Evolutionary conservation across 2,113 vertebrate genomes (phyloP).

Genomic region (Anoura caudifer): DNA sequence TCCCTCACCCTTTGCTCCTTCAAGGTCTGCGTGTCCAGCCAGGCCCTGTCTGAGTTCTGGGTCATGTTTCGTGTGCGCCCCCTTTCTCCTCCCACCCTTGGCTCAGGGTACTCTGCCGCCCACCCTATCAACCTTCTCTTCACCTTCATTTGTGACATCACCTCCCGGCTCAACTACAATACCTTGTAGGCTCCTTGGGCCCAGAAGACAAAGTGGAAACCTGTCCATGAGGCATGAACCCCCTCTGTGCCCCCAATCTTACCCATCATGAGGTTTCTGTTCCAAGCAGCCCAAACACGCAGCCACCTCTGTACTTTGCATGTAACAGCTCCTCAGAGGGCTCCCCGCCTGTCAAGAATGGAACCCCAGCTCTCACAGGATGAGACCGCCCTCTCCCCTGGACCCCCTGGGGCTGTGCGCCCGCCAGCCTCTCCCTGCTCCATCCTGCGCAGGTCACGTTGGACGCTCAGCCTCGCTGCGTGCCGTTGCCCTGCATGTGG

Average conservation of each 20-base stretch:
- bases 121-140: not conserved
- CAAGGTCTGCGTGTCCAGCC: not conserved
- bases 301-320: not conserved
- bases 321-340: not conserved
- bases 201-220: not conserved
- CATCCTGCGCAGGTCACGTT: accelerated
- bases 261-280: not conserved
- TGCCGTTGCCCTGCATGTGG: too few species aligned
- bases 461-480: accelerated
- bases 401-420: accelerated
- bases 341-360: not conserved
- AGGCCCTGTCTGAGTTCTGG: accelerated
- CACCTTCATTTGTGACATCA: not conserved
- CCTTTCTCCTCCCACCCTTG: not conserved
- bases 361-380: not conserved
- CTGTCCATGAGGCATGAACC: not conserved
- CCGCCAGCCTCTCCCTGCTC: not conserved
- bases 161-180: not conserved
- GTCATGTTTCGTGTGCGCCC: not conserved
- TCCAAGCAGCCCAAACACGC: not conserved
- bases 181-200: not conserved
- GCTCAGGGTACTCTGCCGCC: not conserved
- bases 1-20: not conserved
- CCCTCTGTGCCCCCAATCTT: not conserved
- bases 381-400: accelerated